Base-by-base conservation (phyloP, 2,113 vertebrate species). In the Rana temporaria region DNA sequence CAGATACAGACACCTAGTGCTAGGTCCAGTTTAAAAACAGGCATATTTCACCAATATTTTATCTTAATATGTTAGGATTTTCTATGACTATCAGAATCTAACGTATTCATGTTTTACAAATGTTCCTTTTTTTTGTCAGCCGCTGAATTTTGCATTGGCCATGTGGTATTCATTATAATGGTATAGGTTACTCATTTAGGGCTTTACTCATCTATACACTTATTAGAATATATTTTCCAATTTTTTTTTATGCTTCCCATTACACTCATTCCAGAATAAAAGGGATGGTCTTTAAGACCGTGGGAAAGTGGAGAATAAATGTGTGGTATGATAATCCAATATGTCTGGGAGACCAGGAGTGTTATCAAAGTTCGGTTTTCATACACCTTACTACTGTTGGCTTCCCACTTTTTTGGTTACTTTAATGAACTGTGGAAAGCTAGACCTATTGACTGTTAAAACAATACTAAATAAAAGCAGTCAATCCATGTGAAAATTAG, bases 321-420 rank as follows among this genome's bases (percentile, higher is more conserved):
- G 79, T 82, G 80, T 82, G 80, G 80, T 59, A 81, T 64, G 79
- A 5, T 81, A 81, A 81, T 73, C 52, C 70, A 42, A 30, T 72
- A 57, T 62, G 56, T 26, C 63, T 71, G 67, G 19, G 57, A 72
- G 55, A 60, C 7, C 79, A 55, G 38, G 19, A 73, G 42, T 18
- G 30, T 52, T 65, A 73, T 34, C 18, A 17, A 18, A 19, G 19
- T 32, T 65, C 26, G 55, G 12, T 70, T 65, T 73, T 34, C 69
- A 26, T 17, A 56, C 20, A 74, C 42, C 63, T 57, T 66, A 57
- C 63, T 56, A 22, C 6, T n/a, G 48, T 34, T 79, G 76, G 19
- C 24, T 24, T 30, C 34, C 19, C n/a, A 73, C 26, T 19, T 67
- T 78, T 20, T 62, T 20, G 64, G 14, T 57, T 38, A n/a, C 32